phyloP scores from a whole-genome alignment of 2,113 vertebrate genomes.

The Anolis sagrei region DNA sequence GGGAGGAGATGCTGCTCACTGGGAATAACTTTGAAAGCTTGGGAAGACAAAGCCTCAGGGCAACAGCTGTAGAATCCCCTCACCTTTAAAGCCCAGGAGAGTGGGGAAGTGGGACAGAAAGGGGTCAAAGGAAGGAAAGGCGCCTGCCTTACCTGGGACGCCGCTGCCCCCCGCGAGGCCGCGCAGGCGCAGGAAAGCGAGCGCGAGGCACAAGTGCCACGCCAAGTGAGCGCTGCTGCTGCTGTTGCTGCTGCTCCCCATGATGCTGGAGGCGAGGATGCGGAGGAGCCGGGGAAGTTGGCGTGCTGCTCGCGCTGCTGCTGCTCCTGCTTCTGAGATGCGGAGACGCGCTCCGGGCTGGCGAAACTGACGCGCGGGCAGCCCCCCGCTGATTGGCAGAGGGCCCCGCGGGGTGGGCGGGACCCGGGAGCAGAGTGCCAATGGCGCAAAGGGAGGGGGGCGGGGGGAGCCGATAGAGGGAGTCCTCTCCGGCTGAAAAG shows the following conservation, averaged over 20 bases:
- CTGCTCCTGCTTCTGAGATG: conserved; percentile 54
- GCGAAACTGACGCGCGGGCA: conserved; percentile 75
- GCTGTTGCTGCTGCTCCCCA: conserved; percentile 72
- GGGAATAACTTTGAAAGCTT: too few relatives aligned
- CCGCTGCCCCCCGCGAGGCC: conserved; percentile 82
- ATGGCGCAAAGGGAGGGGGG: background rate
- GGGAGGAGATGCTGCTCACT: too few relatives aligned
- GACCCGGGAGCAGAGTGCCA: background rate
- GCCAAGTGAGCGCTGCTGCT: conserved; percentile 69
- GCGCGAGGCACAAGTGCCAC: conserved; percentile 83
- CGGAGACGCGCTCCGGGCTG: conserved; percentile 76
- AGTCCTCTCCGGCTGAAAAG: background rate
- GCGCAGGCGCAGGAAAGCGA: conserved; percentile 81
- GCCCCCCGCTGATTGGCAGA: conserved; percentile 82
- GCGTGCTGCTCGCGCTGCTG: conserved; percentile 60
- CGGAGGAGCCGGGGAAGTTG: conserved; percentile 73
- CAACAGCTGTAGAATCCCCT: too few relatives aligned
- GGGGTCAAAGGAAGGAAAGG: conserved; percentile 8
- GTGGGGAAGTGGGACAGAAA: background rate
- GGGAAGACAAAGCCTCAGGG: too few relatives aligned
- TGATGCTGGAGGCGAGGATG: conserved; percentile 78
- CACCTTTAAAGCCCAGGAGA: background rate
- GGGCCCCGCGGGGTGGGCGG: conserved; percentile 58
- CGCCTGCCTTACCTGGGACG: conserved; percentile 81
- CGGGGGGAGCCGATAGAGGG: too few relatives aligned